Percentiles rank a stretch among this genome's conserved stretches.
Conservation (phyloP, 1,140 invertebrate species). For the Cylas formicarius region DNA sequence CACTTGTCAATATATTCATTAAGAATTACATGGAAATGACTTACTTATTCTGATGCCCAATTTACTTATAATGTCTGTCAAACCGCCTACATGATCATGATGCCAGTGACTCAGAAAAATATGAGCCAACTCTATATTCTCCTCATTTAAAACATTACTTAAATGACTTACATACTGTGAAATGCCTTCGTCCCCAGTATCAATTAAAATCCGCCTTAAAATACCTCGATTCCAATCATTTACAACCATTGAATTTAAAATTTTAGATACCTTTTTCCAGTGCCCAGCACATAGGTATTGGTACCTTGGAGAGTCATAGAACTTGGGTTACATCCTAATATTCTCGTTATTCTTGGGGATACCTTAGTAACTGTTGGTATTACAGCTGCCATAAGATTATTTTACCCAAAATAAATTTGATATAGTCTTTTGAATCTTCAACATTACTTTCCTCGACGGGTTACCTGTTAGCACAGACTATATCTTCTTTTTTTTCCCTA, state of each 20-base stretch:
- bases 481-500: too few relatives aligned
- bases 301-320: conserved; percentile 92
- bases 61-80: conserved; percentile 54
- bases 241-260: too few relatives aligned
- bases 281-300: conserved; percentile 91
- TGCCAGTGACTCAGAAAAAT: conserved; percentile 95
- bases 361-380: conserved; percentile 72
- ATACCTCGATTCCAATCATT: too few relatives aligned
- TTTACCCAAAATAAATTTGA: too few relatives aligned
- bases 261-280: conserved; percentile 75
- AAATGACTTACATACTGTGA: conserved; percentile 73
- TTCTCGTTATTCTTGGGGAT: conserved; percentile 70
- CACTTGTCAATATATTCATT: too few relatives aligned
- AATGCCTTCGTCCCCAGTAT: conserved; percentile 79
- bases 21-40: too few relatives aligned
- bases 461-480: too few relatives aligned
- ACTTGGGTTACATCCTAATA: conserved; percentile 91
- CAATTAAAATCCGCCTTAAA: conserved; percentile 80
- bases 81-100: conserved; percentile 88
- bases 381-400: conserved; percentile 45
- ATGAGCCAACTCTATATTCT: conserved; percentile 69
- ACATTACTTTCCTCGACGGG: too few relatives aligned
- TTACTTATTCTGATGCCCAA: conserved; percentile 29
- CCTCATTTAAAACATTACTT: conserved; percentile 57
- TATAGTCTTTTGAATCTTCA: too few relatives aligned